Evolutionary conservation across 2,888 invertebrate genomes (phyloP).

Genomic region (Brachyopa scutellaris): DNA sequence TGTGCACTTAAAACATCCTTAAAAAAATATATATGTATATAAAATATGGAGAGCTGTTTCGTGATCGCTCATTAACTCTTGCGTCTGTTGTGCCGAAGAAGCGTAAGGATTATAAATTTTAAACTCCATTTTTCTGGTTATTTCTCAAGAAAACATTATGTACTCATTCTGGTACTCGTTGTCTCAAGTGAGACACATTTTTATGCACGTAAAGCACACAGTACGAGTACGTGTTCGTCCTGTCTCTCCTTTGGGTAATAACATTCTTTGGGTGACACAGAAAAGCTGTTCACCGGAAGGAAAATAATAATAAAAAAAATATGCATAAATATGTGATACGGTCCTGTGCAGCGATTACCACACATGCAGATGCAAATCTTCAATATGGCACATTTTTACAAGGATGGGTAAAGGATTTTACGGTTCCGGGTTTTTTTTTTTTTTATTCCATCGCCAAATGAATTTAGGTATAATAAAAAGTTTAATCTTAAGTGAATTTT

Average conservation of each 20-base stretch:
- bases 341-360: constrained; percentile 2
- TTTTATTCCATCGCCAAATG: too few relatives aligned
- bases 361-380: constrained; percentile 17
- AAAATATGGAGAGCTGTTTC: too few relatives aligned
- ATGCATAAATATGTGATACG: constrained; percentile 6
- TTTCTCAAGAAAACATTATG: neutral
- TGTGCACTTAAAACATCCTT: too few relatives aligned
- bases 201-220: too few relatives aligned
- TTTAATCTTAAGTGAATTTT: too few relatives aligned
- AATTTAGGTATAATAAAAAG: too few relatives aligned
- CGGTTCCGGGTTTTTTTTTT: too few relatives aligned
- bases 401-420: too few relatives aligned
- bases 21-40: too few relatives aligned
- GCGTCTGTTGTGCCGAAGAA: constrained; percentile 24
- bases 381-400: neutral
- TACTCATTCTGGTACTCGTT: too few relatives aligned
- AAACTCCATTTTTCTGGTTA: constrained; percentile 6
- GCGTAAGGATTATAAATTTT: constrained; percentile 33
- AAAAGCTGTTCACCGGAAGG: neutral
- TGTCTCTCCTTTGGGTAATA: constrained; percentile 36
- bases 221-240: constrained; percentile 15
- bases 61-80: constrained; percentile 35
- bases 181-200: neutral
- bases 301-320: neutral
- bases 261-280: constrained; percentile 11